Percentiles rank a stretch among this genome's conserved stretches.
Conservation (phyloP, 2,797 vertebrate genomes). For the Ctenopoma multispine region DNA sequence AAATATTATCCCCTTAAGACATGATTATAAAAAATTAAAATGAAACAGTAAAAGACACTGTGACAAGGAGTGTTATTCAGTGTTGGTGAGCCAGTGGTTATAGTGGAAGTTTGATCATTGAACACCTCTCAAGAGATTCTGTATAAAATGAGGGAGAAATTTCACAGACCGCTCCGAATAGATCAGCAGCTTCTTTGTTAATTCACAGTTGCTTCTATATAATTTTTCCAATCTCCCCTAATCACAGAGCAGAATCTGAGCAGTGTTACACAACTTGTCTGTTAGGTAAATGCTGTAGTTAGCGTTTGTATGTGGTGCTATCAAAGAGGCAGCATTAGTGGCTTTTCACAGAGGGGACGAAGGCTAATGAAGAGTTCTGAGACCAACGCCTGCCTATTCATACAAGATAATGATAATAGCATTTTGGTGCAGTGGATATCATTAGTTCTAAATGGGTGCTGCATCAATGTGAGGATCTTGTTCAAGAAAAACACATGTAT, state of each 20-base stretch:
- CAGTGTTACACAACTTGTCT: neutral
- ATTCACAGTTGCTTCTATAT: conserved; percentile 2
- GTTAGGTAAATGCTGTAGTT: conserved; percentile 5
- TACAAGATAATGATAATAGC: conserved; percentile 57
- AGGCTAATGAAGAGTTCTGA: conserved; percentile 50
- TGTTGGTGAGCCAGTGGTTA: no score
- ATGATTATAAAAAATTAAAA: neutral
- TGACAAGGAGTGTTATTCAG: neutral
- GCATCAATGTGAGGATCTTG: conserved; percentile 11
- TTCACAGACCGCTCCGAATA: neutral
- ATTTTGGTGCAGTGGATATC: conserved; percentile 51
- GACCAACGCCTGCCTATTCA: conserved; percentile 33
- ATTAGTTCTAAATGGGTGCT: conserved; percentile 45
- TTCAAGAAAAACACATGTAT: conserved; percentile 26
- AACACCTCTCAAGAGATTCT: neutral
- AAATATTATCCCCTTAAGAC: neutral
- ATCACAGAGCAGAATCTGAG: conserved; percentile 16
- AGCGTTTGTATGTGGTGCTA: conserved; percentile 1
- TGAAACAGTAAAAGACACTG: neutral
- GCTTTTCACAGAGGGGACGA: conserved; percentile 25
- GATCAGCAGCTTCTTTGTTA: neutral
- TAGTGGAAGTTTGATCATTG: no score
- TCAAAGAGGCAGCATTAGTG: conserved; percentile 25
- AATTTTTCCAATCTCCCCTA: conserved; percentile 11
- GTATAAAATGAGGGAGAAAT: neutral